phyloP scores from a whole-genome alignment of 2,888 invertebrate genomes.

The Eurytoma adleriae region DNA sequence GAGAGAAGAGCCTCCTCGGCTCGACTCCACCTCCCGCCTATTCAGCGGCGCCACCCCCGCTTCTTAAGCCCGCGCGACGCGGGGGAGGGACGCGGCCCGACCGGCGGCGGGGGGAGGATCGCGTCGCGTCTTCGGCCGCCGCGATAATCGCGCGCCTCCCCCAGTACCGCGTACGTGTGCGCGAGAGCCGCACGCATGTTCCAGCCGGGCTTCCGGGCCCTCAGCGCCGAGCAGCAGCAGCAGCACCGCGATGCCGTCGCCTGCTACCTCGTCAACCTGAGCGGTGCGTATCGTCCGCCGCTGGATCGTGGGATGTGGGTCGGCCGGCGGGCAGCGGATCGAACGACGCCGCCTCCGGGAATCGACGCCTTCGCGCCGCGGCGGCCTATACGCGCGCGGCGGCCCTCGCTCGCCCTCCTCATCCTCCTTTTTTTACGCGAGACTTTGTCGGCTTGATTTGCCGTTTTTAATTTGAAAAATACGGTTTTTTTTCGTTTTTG shows the following conservation, averaged over 20 bases:
- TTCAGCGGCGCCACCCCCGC: background rate
- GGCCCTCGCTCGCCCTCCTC: too few species aligned
- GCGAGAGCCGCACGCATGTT: conserved; percentile 25
- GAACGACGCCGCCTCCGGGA: conserved; percentile 9
- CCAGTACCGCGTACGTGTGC: background rate
- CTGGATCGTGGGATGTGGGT: background rate
- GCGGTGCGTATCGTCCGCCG: conserved; percentile 61
- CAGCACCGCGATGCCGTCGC: conserved; percentile 61
- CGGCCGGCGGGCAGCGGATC: background rate
- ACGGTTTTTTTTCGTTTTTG: too few species aligned
- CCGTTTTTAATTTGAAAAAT: too few species aligned
- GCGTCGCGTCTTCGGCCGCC: background rate
- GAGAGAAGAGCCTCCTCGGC: too few species aligned
- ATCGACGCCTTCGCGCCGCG: background rate
- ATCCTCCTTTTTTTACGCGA: too few species aligned
- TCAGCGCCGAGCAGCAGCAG: conserved; percentile 33
- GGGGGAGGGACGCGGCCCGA: too few species aligned
- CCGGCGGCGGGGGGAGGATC: too few species aligned
- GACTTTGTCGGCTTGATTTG: too few species aligned
- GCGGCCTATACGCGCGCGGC: background rate
- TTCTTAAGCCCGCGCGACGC: too few species aligned
- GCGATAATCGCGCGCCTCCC: background rate
- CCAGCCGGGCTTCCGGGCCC: conserved; percentile 29
- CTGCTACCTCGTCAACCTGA: conserved; percentile 69
- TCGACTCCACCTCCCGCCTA: too few species aligned